Conservation (phyloP, 2,113 vertebrate genomes). For the Microcebus jonahi region DNA sequence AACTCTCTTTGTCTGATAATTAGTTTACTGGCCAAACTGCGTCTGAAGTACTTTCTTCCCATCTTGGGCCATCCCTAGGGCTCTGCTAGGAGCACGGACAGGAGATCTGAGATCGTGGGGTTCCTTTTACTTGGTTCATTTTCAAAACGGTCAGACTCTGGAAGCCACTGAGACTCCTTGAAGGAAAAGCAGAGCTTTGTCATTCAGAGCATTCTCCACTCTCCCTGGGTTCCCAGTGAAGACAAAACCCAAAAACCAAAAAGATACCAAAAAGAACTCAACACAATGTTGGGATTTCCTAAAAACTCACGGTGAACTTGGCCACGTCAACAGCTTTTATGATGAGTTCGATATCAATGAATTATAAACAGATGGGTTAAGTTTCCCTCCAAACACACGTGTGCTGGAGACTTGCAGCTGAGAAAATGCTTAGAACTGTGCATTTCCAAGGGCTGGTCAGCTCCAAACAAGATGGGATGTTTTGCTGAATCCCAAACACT, state of each 20-base stretch:
- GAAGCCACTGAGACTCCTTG: background rate
- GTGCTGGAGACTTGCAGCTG: constrained; percentile 50
- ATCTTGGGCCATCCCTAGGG: constrained; percentile 15
- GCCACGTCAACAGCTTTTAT: constrained; percentile 47
- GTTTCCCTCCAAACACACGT: constrained; percentile 70
- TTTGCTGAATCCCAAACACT: constrained; percentile 75
- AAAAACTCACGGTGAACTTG: constrained; percentile 47
- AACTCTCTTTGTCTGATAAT: constrained; percentile 56
- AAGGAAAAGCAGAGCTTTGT: background rate
- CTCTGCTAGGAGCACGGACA: constrained; percentile 39
- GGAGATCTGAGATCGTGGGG: constrained; percentile 36
- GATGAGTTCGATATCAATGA: constrained; percentile 66
- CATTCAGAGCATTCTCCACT: background rate
- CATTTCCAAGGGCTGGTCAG: constrained; percentile 67
- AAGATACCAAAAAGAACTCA: constrained; percentile 3
- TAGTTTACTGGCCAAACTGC: constrained; percentile 49
- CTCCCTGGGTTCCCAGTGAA: constrained; percentile 1
- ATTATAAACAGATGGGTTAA: constrained; percentile 75
- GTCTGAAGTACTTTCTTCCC: constrained; percentile 46
- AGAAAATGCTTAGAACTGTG: constrained; percentile 70
- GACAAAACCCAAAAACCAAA: constrained; percentile 5
- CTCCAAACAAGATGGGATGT: constrained; percentile 58
- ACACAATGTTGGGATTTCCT: constrained; percentile 38
- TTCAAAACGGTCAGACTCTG: constrained; percentile 40
- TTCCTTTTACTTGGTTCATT: constrained; percentile 48